phyloP scores from a whole-genome alignment of 2,113 vertebrate species.

The Stigmatopora nigra region DNA sequence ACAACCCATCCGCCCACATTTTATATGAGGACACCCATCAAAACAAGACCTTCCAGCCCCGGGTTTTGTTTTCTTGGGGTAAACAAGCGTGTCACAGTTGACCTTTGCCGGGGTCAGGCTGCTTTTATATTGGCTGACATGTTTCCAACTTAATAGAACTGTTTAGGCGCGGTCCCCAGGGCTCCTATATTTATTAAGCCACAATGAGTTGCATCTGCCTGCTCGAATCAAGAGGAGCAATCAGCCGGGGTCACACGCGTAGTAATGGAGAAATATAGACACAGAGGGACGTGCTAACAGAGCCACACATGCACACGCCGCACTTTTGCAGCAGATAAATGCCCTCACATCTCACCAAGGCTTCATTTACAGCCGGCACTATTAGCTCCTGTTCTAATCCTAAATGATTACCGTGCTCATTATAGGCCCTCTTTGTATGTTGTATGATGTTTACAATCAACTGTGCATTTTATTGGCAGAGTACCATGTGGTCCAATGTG shows the following conservation, averaged over 20 bases:
- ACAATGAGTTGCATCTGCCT: constrained; percentile 79
- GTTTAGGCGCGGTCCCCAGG: constrained; percentile 72
- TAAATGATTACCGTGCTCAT: constrained; percentile 56
- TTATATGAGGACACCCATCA: constrained; percentile 66
- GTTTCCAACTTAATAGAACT: constrained; percentile 81
- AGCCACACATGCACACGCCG: constrained; percentile 20
- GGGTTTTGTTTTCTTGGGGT: constrained; percentile 70
- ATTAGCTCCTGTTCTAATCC: constrained; percentile 22
- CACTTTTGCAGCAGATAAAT: constrained; percentile 13
- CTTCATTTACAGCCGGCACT: constrained; percentile 13
- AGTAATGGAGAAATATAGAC: constrained; percentile 60
- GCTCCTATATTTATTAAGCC: constrained; percentile 75
- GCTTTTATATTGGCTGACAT: constrained; percentile 82
- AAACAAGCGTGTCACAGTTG: constrained; percentile 79
- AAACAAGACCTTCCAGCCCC: constrained; percentile 70
- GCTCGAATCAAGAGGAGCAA: constrained; percentile 65
- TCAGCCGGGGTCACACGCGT: constrained; percentile 61
- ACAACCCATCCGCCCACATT: constrained; percentile 30
- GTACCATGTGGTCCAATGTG: constrained; percentile 38
- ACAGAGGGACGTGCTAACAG: constrained; percentile 17
- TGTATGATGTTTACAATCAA: constrained; percentile 8
- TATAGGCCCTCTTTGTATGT: constrained; percentile 46
- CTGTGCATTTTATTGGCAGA: constrained; percentile 18
- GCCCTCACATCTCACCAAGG: constrained; percentile 1
- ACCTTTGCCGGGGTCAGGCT: constrained; percentile 75